phyloP scores from a whole-genome alignment of 2,797 vertebrate species.

The Danionella dracula region DNA sequence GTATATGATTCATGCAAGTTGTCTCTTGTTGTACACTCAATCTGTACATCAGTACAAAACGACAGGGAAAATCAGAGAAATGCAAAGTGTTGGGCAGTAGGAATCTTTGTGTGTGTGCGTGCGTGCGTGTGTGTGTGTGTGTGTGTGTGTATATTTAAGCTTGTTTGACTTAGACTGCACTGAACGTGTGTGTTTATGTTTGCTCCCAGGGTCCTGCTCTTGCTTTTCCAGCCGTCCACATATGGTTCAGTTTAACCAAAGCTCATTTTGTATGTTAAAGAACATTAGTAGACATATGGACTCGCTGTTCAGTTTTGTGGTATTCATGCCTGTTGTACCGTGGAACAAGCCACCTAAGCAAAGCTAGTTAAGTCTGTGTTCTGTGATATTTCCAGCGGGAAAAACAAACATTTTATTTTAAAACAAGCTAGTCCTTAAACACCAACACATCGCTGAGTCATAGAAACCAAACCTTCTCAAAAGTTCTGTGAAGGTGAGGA shows the following conservation, averaged over 20 bases:
- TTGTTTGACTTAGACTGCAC: too few species aligned
- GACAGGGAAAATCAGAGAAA: background rate
- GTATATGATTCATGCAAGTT: background rate
- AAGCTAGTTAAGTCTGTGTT: too few species aligned
- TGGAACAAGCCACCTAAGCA: too few species aligned
- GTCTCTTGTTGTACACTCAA: background rate
- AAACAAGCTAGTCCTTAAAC: too few species aligned
- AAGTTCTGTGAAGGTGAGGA: too few species aligned
- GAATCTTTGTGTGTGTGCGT: too few species aligned
- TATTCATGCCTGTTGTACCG: background rate
- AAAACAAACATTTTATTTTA: too few species aligned
- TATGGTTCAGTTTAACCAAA: slow-evolving; percentile 32
- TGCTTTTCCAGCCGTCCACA: slow-evolving; percentile 20
- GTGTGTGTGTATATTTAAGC: background rate
- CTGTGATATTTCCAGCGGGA: too few species aligned
- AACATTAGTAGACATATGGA: slow-evolving; percentile 13
- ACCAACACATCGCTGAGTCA: too few species aligned
- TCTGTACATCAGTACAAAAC: background rate
- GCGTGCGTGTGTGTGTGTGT: background rate
- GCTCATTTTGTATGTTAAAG: slow-evolving; percentile 35
- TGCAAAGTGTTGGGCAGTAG: too few species aligned
- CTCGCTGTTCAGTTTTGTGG: background rate
- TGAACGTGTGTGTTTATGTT: background rate
- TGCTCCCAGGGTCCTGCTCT: slow-evolving; percentile 14
- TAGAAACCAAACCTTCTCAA: too few species aligned